A percentile compares a stretch with the other conserved stretches of the same genome.
phyloP scores from a whole-genome alignment of 2,113 vertebrate genomes.

The Rhabdomys dilectus region DNA sequence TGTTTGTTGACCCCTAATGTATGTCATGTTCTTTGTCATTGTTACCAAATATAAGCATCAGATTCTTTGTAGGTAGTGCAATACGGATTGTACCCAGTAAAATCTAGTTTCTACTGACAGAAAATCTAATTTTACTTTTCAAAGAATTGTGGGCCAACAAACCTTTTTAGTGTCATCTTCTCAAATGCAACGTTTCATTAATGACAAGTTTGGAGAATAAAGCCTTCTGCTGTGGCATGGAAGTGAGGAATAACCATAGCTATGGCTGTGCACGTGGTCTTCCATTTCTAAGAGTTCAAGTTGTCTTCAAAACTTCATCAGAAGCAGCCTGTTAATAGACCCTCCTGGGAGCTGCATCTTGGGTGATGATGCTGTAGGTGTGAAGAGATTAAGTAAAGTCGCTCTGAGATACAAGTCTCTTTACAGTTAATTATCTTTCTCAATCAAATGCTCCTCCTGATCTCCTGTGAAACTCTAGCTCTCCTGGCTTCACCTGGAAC shows the following conservation, averaged over 20 bases:
- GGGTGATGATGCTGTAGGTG: constrained; percentile 2
- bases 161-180: background rate
- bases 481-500: background rate
- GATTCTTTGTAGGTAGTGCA: background rate
- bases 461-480: background rate
- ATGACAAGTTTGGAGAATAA: constrained; percentile 17
- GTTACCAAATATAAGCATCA: background rate
- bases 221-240: background rate
- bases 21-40: background rate
- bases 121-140: constrained; percentile 51
- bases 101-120: constrained; percentile 23
- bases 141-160: background rate
- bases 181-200: background rate
- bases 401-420: constrained; percentile 57
- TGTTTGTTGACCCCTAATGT: background rate
- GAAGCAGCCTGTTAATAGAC: constrained; percentile 3
- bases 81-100: background rate
- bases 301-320: constrained; percentile 16
- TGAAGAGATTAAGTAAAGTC: constrained; percentile 9
- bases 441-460: constrained; percentile 34
- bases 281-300: constrained; percentile 53
- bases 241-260: background rate
- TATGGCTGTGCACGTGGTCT: background rate
- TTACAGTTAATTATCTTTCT: constrained; percentile 68
- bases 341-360: constrained; percentile 20